Evolutionary conservation across 64 coral and sea anemone genomes (phyloP), one percentile per base, ranked within the genome.

Genomic region (Stylophora pistillata): DNA sequence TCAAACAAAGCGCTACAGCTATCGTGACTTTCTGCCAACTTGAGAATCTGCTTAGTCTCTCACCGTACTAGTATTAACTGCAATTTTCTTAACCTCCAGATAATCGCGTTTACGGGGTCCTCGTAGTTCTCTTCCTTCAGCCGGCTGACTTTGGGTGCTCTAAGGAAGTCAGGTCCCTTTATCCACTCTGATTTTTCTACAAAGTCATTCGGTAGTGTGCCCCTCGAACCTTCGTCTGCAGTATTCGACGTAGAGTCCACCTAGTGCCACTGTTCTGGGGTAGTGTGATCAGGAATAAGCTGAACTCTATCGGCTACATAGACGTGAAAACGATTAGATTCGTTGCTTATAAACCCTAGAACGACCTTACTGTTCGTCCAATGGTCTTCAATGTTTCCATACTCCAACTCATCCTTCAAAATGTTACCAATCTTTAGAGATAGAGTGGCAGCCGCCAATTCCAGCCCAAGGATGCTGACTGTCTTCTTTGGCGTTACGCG

Each of bases 321-420:
- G 23, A 59, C 41, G 15, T 89, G 62, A 74, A 90, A 74, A 73
- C 61, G 80, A 60, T 69, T 73, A 10, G 78, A 90, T 58, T 81
- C 76, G 31, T 89, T 89, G n/a, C 58, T 58, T 47, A 47, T 89
- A 41, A 69, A 89, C 3, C 87, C 76, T 4, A 79, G 64, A 30
- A 89, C 74, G 4, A 81, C 89, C 56, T 75, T 73, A 60, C 78
- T 90, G 78, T 79, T 59, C 18, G 74, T 89, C 59, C 74, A 89
- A 34, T 89, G 79, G 54, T 89, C 87, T 64, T 88, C 74, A 88
- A 78, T 88, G 55, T 68, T 53, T 33, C 70, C 87, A 13, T 78
- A 79, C n/a, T 89, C 87, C 27, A 91, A 30, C 59, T 91, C 89
- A 27, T 91, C 31, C 78, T 73, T 91, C 25, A 91, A 18, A 30